Conservation (phyloP, 1,140 invertebrate species). For the Telenomus remus region DNA sequence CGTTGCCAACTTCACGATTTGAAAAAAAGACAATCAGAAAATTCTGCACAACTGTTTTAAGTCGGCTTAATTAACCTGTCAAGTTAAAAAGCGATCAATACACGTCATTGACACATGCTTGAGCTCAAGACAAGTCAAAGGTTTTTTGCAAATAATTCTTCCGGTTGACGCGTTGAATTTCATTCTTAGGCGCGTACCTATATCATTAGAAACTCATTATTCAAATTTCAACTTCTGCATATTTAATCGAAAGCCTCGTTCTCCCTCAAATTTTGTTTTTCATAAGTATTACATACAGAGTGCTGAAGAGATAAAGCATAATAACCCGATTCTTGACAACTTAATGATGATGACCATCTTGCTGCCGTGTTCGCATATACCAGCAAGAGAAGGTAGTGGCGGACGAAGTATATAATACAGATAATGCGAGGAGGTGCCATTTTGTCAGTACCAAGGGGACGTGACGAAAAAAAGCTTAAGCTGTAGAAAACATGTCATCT, state of each 20-base stretch:
- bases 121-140: slow-evolving; percentile 11
- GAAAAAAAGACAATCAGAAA: no score
- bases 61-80: slow-evolving; percentile 20
- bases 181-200: slow-evolving; percentile 52
- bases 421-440: slow-evolving; percentile 72
- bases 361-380: slow-evolving; percentile 63
- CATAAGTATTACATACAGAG: slow-evolving; percentile 66
- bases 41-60: slow-evolving; percentile 6
- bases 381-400: slow-evolving; percentile 55
- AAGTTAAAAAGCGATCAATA: slow-evolving; percentile 19
- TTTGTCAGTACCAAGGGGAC: slow-evolving; percentile 66
- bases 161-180: slow-evolving; percentile 10
- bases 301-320: slow-evolving; percentile 73
- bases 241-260: slow-evolving; percentile 67
- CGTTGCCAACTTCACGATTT: no score
- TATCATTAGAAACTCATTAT: slow-evolving; percentile 75
- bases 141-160: slow-evolving; percentile 36
- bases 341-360: slow-evolving; percentile 76
- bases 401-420: slow-evolving; percentile 67
- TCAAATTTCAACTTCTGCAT: slow-evolving; percentile 74
- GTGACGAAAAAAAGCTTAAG: slow-evolving; percentile 54
- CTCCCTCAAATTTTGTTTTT: slow-evolving; percentile 53
- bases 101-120: slow-evolving; percentile 18
- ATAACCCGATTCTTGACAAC: slow-evolving; percentile 74
- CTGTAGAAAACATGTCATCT: slow-evolving; percentile 39